Evolutionary conservation across 2,113 vertebrate species (phyloP).

Genomic region (Melanerpes aurifrons): DNA sequence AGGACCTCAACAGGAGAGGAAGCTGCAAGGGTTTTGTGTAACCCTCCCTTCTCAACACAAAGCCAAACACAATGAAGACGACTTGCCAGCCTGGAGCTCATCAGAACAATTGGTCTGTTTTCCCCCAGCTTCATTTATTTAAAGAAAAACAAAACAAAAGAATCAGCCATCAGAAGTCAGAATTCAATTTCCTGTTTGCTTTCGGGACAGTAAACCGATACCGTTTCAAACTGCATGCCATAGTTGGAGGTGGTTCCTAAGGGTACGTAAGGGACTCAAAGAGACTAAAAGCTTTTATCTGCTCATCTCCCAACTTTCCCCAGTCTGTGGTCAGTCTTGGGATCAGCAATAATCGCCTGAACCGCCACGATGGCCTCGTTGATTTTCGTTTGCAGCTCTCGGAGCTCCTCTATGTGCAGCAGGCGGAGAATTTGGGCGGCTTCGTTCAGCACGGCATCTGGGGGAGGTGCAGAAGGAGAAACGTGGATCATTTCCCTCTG

Average conservation of each 20-base stretch:
- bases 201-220: constrained; percentile 9
- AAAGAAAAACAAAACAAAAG: constrained; percentile 39
- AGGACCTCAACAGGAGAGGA: background rate
- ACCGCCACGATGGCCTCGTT: constrained; percentile 98
- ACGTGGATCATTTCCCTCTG: background rate
- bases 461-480: background rate
- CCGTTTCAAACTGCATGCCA: constrained; percentile 60
- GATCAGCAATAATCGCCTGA: constrained; percentile 96
- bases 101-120: background rate
- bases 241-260: constrained; percentile 7
- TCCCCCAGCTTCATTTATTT: constrained; percentile 71
- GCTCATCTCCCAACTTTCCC: constrained; percentile 97
- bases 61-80: background rate
- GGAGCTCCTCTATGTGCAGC: constrained; percentile 96
- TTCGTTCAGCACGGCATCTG: constrained; percentile 96
- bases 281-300: background rate
- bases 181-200: constrained; percentile 58
- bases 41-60: background rate
- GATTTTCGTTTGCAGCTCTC: constrained; percentile 95
- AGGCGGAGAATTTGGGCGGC: constrained; percentile 93
- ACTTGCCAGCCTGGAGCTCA: background rate
- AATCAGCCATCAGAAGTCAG: constrained; percentile 21
- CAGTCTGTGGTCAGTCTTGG: constrained; percentile 97
- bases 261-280: background rate
- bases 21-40: background rate